Conservation (phyloP, 2,888 invertebrate species). For the Loripinus fragilis region DNA sequence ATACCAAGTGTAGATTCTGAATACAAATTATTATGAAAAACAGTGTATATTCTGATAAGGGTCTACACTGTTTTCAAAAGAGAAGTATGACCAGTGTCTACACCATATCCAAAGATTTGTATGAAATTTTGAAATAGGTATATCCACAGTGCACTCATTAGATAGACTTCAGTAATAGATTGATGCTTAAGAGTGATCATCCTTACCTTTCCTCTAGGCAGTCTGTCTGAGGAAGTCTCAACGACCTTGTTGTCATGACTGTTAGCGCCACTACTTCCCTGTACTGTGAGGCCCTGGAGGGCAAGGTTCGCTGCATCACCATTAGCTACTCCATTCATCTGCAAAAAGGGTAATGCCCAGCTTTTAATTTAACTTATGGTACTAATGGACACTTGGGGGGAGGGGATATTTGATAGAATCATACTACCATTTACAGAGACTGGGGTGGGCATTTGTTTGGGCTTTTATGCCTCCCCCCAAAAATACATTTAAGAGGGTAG, state of each 20-base stretch:
- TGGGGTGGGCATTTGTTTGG: too few relatives aligned
- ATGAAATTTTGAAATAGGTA: too few relatives aligned
- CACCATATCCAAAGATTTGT: neutral
- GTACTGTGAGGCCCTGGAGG: constrained; percentile 79
- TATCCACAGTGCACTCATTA: neutral
- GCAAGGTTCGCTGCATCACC: constrained; percentile 70
- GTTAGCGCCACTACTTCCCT: constrained; percentile 67
- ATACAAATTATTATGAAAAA: neutral
- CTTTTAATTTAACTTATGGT: too few relatives aligned
- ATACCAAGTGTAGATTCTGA: too few relatives aligned
- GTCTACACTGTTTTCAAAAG: neutral
- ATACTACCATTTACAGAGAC: too few relatives aligned
- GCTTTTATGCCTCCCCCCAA: too few relatives aligned
- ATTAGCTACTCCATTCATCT: constrained; percentile 72
- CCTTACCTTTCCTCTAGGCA: constrained; percentile 61
- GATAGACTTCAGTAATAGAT: neutral
- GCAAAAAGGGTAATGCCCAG: too few relatives aligned
- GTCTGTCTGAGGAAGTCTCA: constrained; percentile 64
- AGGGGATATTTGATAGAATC: too few relatives aligned
- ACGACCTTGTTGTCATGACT: constrained; percentile 58
- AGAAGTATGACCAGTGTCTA: neutral
- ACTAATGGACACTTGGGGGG: too few relatives aligned
- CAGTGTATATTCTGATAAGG: constrained; percentile 1
- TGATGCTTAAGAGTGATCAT: too few relatives aligned
- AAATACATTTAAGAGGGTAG: too few relatives aligned